These are phyloP conservation scores for Sussaba pulchella DNA, from an alignment of 2,888 invertebrate genomes.

Conservation along the genomic window DNA sequence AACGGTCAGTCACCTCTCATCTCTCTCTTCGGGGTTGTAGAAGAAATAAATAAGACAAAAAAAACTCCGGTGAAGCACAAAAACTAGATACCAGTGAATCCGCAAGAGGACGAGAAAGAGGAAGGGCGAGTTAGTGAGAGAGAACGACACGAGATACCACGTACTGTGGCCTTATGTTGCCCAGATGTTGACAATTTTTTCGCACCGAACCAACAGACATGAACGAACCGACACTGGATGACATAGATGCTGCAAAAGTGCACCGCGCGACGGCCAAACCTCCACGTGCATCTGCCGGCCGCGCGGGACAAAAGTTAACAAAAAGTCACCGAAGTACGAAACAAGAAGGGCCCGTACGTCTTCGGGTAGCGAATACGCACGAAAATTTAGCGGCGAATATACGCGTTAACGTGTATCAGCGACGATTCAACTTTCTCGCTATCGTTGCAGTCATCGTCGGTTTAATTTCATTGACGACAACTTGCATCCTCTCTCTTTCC, in stretches of 20 bases:
- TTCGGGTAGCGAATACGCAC: slow-evolving; percentile 24
- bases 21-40: slow-evolving; percentile 43
- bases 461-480: slow-evolving; percentile 64
- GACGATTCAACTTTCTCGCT: slow-evolving; percentile 8
- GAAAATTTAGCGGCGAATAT: not conserved
- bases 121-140: slow-evolving; percentile 31
- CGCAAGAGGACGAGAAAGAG: slow-evolving; percentile 11
- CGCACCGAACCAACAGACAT: slow-evolving; percentile 71
- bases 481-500: slow-evolving; percentile 30
- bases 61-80: slow-evolving; percentile 17
- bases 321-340: slow-evolving; percentile 34
- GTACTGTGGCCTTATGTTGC: slow-evolving; percentile 71
- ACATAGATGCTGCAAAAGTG: slow-evolving; percentile 44
- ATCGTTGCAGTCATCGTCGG: slow-evolving; percentile 49
- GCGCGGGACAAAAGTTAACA: not conserved
- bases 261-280: slow-evolving; percentile 31
- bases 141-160: slow-evolving; percentile 40
- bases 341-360: slow-evolving; percentile 24
- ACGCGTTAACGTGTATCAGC: slow-evolving; percentile 23
- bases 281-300: slow-evolving; percentile 49
- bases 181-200: slow-evolving; percentile 78
- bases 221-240: slow-evolving; percentile 66
- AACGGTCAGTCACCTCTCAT: slow-evolving; percentile 69
- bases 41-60: slow-evolving; percentile 28
- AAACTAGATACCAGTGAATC: slow-evolving; percentile 46